Conservation (phyloP, 2,888 invertebrate genomes). For the Mythimna impura region DNA sequence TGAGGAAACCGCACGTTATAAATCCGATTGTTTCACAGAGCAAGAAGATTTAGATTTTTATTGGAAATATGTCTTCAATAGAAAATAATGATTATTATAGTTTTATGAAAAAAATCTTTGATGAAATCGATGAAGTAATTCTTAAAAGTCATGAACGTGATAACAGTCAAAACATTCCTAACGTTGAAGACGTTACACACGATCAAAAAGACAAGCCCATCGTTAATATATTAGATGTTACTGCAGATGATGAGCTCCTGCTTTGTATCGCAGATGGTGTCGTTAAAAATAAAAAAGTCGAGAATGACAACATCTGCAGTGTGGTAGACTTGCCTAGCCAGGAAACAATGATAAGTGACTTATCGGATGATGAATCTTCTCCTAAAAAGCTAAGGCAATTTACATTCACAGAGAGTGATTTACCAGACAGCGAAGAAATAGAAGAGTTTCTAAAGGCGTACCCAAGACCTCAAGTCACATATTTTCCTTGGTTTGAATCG, state of each 20-base stretch:
- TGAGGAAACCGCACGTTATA: slow-evolving; percentile 44
- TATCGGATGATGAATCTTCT: slow-evolving; percentile 76
- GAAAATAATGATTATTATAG: slow-evolving; percentile 36
- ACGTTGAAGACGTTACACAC: slow-evolving; percentile 75
- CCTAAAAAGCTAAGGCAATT: slow-evolving; percentile 75
- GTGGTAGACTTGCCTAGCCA: slow-evolving; percentile 49
- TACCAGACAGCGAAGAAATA: slow-evolving; percentile 84
- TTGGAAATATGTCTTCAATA: slow-evolving; percentile 32
- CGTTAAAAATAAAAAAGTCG: slow-evolving; percentile 50
- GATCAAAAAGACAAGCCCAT: slow-evolving; percentile 74
- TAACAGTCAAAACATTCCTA: slow-evolving; percentile 37
- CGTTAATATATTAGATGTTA: slow-evolving; percentile 35
- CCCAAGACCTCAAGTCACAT: slow-evolving; percentile 63
- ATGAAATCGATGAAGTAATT: slow-evolving; percentile 61
- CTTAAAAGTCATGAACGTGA: slow-evolving; percentile 35
- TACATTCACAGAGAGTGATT: slow-evolving; percentile 76
- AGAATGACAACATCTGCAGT: slow-evolving; percentile 51
- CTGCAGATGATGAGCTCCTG: slow-evolving; percentile 60
- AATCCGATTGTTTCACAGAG: slow-evolving; percentile 72
- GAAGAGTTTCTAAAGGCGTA: slow-evolving; percentile 72
- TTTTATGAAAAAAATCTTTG: slow-evolving; percentile 46
- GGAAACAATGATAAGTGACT: slow-evolving; percentile 65
- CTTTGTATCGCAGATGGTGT: slow-evolving; percentile 66
- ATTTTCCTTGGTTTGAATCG: slow-evolving; percentile 78
- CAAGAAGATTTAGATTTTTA: slow-evolving; percentile 68